Evolutionary conservation across 2,113 vertebrate species (phyloP), one percentile per base, ranked within the genome.

Genomic region (Motacilla alba): DNA sequence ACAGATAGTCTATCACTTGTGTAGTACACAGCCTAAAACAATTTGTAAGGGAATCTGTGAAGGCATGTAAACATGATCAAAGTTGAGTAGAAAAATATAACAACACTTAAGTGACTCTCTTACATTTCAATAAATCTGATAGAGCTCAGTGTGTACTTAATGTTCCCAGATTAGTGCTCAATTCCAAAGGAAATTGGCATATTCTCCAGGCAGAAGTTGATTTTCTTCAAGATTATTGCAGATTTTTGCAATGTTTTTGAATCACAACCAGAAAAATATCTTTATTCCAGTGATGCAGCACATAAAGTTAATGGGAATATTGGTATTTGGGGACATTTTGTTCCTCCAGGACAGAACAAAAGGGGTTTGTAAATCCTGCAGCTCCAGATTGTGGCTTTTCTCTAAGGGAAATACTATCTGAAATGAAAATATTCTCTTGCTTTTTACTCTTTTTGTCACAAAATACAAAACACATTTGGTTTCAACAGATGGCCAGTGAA

Each of bases 401-500:
- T 69, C 84, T 52, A 13, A 59, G 78, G 64, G 83, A 88, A 84
- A 69, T 43, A 27, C 33, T 67, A 50, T 64, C 49, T 31, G 21
- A 68, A 56, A 89, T 59, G 56, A 92, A 89, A 92, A 95, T 79
- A 68, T 50, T 52, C 28, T 55, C 66, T 46, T 60, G 55, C 30
- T 84, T 62, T 93, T 89, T 84, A 78, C 52, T 91, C 63, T 80
- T 90, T 87, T 59, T 88, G 41, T 89, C 44, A 83, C 39, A 73
- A 89, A 91, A 91, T 35, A 87, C 22, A 55, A 85, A 85, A 76
- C 78, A 86, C 55, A 69, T 92, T 92, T 93, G 55, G 21, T 68
- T 84, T 83, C 81, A 97, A 95, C 82, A 88, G 86, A 95, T 81
- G 87, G 82, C 9, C 44, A 75, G n/a, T 60, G 79, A 88, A 92